These are phyloP conservation scores for Mareca penelope DNA, from an alignment of 2,797 vertebrate genomes.

Conservation along the genomic window DNA sequence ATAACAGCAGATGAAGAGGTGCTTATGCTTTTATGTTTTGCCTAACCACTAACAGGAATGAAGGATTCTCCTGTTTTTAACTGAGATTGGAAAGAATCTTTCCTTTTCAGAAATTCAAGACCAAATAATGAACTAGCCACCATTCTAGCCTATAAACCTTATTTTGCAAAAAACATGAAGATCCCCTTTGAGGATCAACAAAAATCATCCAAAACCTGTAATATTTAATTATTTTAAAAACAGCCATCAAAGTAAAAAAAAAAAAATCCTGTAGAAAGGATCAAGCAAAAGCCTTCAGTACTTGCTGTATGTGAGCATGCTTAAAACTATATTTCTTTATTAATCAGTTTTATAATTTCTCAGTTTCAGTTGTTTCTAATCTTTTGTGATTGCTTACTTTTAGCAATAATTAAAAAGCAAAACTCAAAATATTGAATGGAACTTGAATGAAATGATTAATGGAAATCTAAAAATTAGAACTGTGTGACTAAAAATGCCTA, in stretches of 20 bases:
- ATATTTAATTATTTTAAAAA: not conserved
- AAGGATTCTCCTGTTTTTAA: not conserved
- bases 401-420: not conserved
- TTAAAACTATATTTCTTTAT: not conserved
- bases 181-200: not conserved
- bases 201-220: not conserved
- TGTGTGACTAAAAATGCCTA: not conserved
- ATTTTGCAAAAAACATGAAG: not conserved
- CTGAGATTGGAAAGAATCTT: not conserved
- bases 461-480: not conserved
- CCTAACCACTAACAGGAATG: not conserved
- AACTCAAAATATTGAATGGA: not conserved
- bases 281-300: not conserved
- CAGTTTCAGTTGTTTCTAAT: not conserved
- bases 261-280: not conserved
- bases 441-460: not conserved
- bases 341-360: not conserved
- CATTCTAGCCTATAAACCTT: not conserved
- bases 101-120: not conserved
- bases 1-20: not conserved
- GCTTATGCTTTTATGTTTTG: not conserved
- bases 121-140: not conserved
- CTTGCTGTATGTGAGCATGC: not conserved
- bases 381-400: not conserved
- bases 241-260: not conserved